Evolutionary conservation across 2,888 invertebrate species (phyloP), one percentile per base, ranked within the genome.

Genomic region (Actias luna): DNA sequence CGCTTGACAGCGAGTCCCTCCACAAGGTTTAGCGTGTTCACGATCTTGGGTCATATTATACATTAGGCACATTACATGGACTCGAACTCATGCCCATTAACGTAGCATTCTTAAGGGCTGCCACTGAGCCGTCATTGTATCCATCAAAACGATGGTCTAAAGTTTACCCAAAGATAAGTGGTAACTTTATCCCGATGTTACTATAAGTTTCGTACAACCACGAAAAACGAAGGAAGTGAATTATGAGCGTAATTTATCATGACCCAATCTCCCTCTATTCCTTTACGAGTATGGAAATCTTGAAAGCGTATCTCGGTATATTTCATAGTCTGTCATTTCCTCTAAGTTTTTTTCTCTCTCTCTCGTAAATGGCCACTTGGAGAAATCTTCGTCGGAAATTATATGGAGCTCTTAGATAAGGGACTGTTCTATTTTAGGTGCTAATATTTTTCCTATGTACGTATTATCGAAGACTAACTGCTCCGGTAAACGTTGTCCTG

Each of bases 221-320:
- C 22, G 18, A 46, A 22, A 46, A 25, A 46, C 22, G 46, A 22
- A 3, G 10, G 12, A 46, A 22, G 46, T 29, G 7, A 55, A 16
- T 55, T 27, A 55, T 55, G 27, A 8, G 12, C 16, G 55, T 55
- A 55, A 55, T 55, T 55, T 55, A 55, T 55, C 55, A 29, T 1
- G 55, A 29, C 55, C 16, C 55, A 29, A 29, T 55, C 55, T 55
- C 29, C 55, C 27, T 52, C 50, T 52, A 52, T 52, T 52, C 50
- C 55, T 55, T 55, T 55, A 29, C 55, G 55, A 55, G 55, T 55
- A 55, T 55, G 55, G 55, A 55, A 55, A 55, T 55, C 55, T 55
- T 55, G 55, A 55, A 29, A 27, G 29, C n/a, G 55, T 55, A 55
- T 55, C 55, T 29, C n/a, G 55, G 55, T 16, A 55, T 55, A 55